A percentile compares a stretch with the other conserved stretches of the same genome.
Conservation (phyloP, 2,888 invertebrate genomes). For the Yponomeuta cagnagella region DNA sequence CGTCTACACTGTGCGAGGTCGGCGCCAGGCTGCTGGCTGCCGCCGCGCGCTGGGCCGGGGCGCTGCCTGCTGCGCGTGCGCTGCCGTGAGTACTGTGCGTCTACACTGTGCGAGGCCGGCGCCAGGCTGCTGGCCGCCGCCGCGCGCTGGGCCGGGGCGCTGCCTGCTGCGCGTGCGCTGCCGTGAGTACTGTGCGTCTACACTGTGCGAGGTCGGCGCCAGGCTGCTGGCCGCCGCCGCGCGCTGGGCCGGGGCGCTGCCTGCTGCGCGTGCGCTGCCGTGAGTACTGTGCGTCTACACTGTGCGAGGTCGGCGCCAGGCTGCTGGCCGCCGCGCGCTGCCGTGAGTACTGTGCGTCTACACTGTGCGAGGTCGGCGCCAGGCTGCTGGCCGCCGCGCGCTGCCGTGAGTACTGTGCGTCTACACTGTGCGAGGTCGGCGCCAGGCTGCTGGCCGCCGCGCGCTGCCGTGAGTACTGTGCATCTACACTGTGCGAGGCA, state of each 20-base stretch:
- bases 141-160: constrained; percentile 92
- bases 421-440: no score
- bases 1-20: constrained; percentile 86
- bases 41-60: constrained; percentile 92
- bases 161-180: constrained; percentile 87
- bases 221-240: constrained; percentile 92
- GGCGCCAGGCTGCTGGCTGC: constrained; percentile 94
- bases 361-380: background rate
- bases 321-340: constrained; percentile 90
- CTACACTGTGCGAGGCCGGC: constrained; percentile 90
- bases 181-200: constrained; percentile 65
- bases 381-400: constrained; percentile 77
- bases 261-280: constrained; percentile 87
- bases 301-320: constrained; percentile 95
- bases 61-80: constrained; percentile 87
- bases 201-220: constrained; percentile 94
- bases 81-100: constrained; percentile 75
- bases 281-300: constrained; percentile 51
- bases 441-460: no score
- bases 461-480: no score
- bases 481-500: background rate
- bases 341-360: constrained; percentile 65
- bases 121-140: constrained; percentile 92
- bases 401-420: no score
- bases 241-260: constrained; percentile 91